Percentiles rank a stretch among this genome's conserved stretches.
Evolutionary conservation across 2,113 vertebrate genomes (phyloP).

Genomic region (Pleuronectes platessa): DNA sequence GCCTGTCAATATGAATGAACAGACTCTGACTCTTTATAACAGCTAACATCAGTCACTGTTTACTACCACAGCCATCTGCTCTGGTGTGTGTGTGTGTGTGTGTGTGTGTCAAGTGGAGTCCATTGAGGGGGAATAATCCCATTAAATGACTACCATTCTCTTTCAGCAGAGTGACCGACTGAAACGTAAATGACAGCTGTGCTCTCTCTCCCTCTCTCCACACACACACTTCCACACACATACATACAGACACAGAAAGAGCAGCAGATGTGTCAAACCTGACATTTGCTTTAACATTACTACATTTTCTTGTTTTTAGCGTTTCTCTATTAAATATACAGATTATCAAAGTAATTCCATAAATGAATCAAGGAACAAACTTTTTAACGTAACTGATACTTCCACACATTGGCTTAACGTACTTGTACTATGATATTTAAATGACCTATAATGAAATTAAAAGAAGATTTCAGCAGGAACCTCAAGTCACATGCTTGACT

Average conservation of each 20-base stretch:
- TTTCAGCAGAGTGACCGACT: constrained; percentile 50
- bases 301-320: too few species aligned
- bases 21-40: constrained; percentile 60
- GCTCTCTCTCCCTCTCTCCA: not conserved
- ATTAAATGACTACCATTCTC: constrained; percentile 75
- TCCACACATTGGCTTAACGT: not conserved
- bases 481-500: constrained; percentile 16
- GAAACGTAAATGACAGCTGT: constrained; percentile 67
- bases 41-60: constrained; percentile 69
- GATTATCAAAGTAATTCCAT: not conserved
- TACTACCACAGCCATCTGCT: constrained; percentile 76
- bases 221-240: not conserved
- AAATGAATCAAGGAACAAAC: not conserved
- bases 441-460: too few species aligned
- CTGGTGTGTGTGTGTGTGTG: constrained; percentile 12
- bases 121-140: constrained; percentile 76
- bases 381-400: not conserved
- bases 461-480: too few species aligned
- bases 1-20: constrained; percentile 62
- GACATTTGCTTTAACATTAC: not conserved
- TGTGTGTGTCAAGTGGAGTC: constrained; percentile 50
- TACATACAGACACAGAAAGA: constrained; percentile 4
- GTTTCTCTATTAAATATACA: not conserved
- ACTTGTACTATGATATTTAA: too few species aligned
- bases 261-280: constrained; percentile 37